Base-by-base conservation (phyloP, 2,113 vertebrate genomes). In the Grammatotria lemairii region DNA sequence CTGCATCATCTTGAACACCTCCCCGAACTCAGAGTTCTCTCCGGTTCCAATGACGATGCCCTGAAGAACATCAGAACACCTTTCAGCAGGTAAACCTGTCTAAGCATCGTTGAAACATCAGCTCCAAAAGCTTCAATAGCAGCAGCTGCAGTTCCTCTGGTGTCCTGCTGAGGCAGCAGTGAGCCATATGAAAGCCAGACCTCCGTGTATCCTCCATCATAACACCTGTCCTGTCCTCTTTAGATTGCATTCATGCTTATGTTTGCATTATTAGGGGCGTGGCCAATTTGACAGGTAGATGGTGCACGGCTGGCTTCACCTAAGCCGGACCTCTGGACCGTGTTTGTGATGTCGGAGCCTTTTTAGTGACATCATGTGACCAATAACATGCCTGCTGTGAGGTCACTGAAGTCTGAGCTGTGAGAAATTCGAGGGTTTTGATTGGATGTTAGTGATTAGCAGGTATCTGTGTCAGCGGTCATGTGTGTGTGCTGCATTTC, bases 1-100 rank as follows among this genome's bases (percentile, higher is more conserved):
- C 91, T 99, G 98, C 99, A 99, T 99, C 99, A 99, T 99, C 96
- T 99, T 99, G 95, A 99, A 99, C 80, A 99, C 98, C 35, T 99
- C 99, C 1, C 99, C 99, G 89, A 99, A 99, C 94, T 99, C 98
- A 1, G 99, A 99, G 94, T 97, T 98, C 95, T 99, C 99, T 86
- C 99, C 98, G 21, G 98, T 99, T 94, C 98, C 98, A 93, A 99
- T 99, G 93, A 99, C 98, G 90, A 99, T 97, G 16, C 99, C 99
- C 98, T 99, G 93, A 81, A 93, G 79, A 75, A 83, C 23, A 87
- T 14, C 28, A 23, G 10, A 53, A 8, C 53, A 38, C 21, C 6
- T 14, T 31, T 79, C 14, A 81, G 58, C 55, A 60, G 40, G 35
- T 42, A 4, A 42, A 78, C 8, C 13, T 9, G n/a, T 70, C 7